phyloP scores from a whole-genome alignment of 1,140 invertebrate species.

The Drosophila simulans region DNA sequence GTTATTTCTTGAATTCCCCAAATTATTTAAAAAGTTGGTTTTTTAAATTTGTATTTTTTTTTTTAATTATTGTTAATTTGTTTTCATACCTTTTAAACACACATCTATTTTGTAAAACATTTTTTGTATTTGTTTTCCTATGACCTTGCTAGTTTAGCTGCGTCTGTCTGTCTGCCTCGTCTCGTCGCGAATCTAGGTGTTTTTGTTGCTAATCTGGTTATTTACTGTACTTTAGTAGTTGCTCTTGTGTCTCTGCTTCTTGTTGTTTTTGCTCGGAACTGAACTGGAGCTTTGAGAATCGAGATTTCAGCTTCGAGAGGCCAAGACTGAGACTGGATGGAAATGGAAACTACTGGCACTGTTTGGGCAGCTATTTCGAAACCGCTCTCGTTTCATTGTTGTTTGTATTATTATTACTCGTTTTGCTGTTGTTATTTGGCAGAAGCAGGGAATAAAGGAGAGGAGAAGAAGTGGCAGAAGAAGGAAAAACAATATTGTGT shows the following conservation, averaged over 20 bases:
- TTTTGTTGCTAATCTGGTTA: conserved; percentile 33
- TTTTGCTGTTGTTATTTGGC: conserved; percentile 20
- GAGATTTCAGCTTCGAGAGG: conserved; percentile 27
- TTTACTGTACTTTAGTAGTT: conserved; percentile 16
- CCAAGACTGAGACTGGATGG: conserved; percentile 22
- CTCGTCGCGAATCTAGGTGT: neutral
- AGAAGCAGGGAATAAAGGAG: conserved; percentile 24
- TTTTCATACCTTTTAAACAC: too few species aligned
- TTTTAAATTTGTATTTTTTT: too few species aligned
- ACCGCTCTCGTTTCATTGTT: conserved; percentile 65
- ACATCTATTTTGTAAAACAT: neutral
- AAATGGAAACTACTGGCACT: conserved; percentile 44
- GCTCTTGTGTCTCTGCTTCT: conserved; percentile 22
- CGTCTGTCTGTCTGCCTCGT: conserved; percentile 54
- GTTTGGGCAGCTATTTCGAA: conserved; percentile 48
- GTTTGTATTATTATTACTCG: conserved; percentile 39
- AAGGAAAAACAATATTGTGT: conserved; percentile 72
- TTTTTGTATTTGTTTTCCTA: conserved; percentile 18
- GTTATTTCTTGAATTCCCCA: too few species aligned
- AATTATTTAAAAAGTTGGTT: too few species aligned
- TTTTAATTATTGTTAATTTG: too few species aligned
- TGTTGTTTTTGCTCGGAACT: conserved; percentile 17
- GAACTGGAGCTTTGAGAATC: conserved; percentile 28
- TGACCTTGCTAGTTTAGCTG: conserved; percentile 62
- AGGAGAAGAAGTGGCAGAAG: neutral